Evolutionary conservation across 2,888 invertebrate genomes (phyloP).

Genomic region (Cosmia trapezina): DNA sequence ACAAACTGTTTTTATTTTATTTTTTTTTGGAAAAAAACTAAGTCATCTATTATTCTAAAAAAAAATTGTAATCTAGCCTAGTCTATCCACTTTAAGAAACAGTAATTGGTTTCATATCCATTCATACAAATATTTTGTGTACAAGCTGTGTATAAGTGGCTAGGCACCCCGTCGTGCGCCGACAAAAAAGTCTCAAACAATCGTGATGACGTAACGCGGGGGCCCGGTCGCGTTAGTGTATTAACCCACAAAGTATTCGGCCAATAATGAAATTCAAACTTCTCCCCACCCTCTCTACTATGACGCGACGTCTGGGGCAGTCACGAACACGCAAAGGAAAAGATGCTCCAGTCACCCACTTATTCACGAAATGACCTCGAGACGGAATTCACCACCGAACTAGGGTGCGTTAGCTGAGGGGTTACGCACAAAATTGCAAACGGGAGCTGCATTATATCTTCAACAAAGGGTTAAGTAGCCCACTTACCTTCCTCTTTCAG

Average conservation of each 20-base stretch:
- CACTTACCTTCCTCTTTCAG: conserved; percentile 48
- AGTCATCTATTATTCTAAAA: no score
- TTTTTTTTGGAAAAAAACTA: no score
- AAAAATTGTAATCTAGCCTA: no score
- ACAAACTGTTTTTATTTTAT: no score
- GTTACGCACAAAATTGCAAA: conserved; percentile 6
- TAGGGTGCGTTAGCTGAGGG: not conserved
- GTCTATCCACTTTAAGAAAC: no score
- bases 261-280: not conserved
- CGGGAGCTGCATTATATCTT: not conserved
- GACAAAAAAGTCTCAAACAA: no score
- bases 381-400: not conserved
- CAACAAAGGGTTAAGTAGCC: not conserved
- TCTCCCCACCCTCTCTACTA: not conserved
- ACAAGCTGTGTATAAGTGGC: no score
- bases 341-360: conserved; percentile 34
- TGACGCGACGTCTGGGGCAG: not conserved
- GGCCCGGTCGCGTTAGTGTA: no score
- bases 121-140: no score
- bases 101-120: no score
- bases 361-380: conserved; percentile 23
- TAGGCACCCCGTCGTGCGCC: no score
- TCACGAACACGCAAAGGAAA: not conserved
- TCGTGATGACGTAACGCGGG: no score
- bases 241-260: not conserved